phyloP scores from a whole-genome alignment of 2,888 invertebrate species.

The Phoronis australis region DNA sequence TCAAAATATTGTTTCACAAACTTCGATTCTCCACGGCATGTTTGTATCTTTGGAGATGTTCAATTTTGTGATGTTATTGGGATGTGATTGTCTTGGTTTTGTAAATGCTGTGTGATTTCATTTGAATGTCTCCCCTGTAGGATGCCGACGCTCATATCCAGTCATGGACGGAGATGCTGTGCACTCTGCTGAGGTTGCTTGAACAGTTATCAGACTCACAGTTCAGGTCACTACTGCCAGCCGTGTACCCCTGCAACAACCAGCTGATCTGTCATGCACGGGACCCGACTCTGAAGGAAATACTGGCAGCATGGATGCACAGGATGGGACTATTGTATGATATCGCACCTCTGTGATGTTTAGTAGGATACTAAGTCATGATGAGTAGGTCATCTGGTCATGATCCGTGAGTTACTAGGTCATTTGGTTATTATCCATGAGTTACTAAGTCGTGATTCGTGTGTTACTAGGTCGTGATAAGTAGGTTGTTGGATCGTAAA shows the following conservation, averaged over 20 bases:
- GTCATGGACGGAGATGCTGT: slow-evolving; percentile 71
- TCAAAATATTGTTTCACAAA: no score
- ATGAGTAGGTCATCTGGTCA: no score
- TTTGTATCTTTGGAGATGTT: no score
- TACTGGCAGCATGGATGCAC: slow-evolving; percentile 58
- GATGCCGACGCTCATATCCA: slow-evolving; percentile 80
- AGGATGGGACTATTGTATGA: slow-evolving; percentile 50
- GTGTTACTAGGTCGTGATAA: no score
- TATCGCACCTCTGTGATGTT: no score
- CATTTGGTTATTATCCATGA: no score
- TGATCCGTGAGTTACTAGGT: no score
- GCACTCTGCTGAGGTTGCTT: slow-evolving; percentile 74
- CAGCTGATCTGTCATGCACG: slow-evolving; percentile 59
- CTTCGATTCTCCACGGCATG: no score
- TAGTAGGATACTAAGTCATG: no score
- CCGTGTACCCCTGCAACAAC: slow-evolving; percentile 59
- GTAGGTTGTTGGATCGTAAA: no score
- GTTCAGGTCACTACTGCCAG: slow-evolving; percentile 59
- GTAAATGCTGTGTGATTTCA: not conserved
- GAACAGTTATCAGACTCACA: slow-evolving; percentile 57
- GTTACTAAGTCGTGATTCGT: no score
- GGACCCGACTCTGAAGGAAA: slow-evolving; percentile 58
- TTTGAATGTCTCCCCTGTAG: slow-evolving; percentile 51
- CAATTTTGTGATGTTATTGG: no score
- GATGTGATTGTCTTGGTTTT: not conserved